Evolutionary conservation across 2,797 vertebrate genomes (phyloP).

Genomic region (Xiphophorus birchmanni): DNA sequence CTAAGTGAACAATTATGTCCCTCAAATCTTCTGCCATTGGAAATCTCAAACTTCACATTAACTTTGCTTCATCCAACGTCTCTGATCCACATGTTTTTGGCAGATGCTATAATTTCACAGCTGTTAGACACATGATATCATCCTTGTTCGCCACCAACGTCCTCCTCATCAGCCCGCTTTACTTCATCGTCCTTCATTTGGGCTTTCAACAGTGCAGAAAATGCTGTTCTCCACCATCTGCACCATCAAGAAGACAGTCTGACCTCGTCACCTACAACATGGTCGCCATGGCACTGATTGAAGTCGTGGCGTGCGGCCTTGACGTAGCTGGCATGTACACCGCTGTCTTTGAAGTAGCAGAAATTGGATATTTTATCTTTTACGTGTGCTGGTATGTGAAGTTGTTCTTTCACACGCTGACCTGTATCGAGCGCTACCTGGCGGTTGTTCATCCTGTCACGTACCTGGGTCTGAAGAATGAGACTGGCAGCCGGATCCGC

Average conservation of each 20-base stretch:
- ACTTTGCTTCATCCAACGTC: not conserved
- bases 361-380: accelerated
- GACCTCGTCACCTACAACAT: conserved; percentile 28
- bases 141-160: not conserved
- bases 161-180: not conserved
- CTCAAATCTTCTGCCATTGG: not conserved
- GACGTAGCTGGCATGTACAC: not conserved
- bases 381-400: not conserved
- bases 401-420: not conserved
- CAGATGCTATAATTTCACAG: not conserved
- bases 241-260: not conserved
- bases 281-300: conserved; percentile 11
- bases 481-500: not conserved
- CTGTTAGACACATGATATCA: not conserved
- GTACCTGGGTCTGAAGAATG: conserved; percentile 12
- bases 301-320: not conserved
- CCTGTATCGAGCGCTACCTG: conserved; percentile 22
- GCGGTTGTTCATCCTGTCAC: conserved; percentile 38
- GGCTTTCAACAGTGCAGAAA: conserved; percentile 2
- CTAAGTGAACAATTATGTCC: not conserved
- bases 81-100: not conserved
- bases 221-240: not conserved
- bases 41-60: not conserved
- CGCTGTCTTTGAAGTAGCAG: accelerated
- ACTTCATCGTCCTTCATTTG: not conserved